A percentile compares a stretch with the other conserved stretches of the same genome.
Conservation (phyloP, 2,888 invertebrate genomes). For the Corythucha ciliata region DNA sequence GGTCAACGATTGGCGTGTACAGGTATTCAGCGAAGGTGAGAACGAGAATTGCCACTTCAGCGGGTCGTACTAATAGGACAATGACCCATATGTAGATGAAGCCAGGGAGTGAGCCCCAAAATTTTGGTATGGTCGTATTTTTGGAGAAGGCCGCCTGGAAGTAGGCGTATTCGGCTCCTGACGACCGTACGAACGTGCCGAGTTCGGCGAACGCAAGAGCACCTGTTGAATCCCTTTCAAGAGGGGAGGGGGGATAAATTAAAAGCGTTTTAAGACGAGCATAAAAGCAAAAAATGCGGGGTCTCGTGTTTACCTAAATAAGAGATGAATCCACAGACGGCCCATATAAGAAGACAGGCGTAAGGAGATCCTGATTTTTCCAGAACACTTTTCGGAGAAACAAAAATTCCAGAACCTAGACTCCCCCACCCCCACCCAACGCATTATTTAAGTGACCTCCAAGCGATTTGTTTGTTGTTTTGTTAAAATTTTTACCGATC, state of each 20-base stretch:
- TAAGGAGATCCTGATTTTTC: constrained; percentile 69
- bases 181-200: constrained; percentile 65
- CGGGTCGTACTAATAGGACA: constrained; percentile 62
- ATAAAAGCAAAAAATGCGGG: neutral
- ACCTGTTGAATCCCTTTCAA: constrained; percentile 43
- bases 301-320: constrained; percentile 52
- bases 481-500: constrained; percentile 53
- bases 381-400: constrained; percentile 70
- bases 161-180: constrained; percentile 74
- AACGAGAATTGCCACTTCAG: constrained; percentile 66
- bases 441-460: neutral
- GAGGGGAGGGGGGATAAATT: neutral
- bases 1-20: constrained; percentile 54
- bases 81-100: constrained; percentile 71
- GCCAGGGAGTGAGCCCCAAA: constrained; percentile 62
- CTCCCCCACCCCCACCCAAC: too few species aligned
- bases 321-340: constrained; percentile 65
- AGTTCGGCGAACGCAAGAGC: constrained; percentile 72
- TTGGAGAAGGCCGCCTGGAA: constrained; percentile 63
- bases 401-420: constrained; percentile 69
- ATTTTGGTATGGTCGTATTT: constrained; percentile 48
- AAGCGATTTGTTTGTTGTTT: neutral
- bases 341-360: constrained; percentile 69
- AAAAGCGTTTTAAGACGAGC: neutral
- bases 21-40: constrained; percentile 69